Percentiles rank a stretch among this genome's conserved stretches.
phyloP scores from a whole-genome alignment of 2,888 invertebrate species.

The Heterodera filipjevi region DNA sequence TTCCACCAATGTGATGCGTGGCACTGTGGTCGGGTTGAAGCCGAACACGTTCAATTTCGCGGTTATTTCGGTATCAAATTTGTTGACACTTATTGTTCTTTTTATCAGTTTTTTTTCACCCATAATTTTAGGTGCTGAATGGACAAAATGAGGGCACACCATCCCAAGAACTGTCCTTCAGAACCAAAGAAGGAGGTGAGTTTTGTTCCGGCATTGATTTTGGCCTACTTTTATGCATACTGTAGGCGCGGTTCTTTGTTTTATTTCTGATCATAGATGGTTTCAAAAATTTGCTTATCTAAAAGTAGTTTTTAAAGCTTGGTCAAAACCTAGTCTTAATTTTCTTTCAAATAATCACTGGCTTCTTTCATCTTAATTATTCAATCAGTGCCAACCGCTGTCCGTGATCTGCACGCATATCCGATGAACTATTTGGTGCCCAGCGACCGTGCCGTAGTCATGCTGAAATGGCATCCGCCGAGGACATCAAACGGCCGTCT shows the following conservation, averaged over 20 bases:
- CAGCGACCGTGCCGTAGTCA: slow-evolving; percentile 69
- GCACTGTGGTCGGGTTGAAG: slow-evolving; percentile 80
- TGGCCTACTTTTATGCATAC: too few relatives aligned
- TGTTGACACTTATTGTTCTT: too few relatives aligned
- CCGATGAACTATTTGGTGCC: slow-evolving; percentile 55
- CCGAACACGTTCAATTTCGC: slow-evolving; percentile 86
- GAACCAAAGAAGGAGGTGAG: slow-evolving; percentile 82
- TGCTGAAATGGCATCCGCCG: slow-evolving; percentile 87
- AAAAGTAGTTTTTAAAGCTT: too few relatives aligned
- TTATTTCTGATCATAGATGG: too few relatives aligned
- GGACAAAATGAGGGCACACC: slow-evolving; percentile 86
- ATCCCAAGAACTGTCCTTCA: slow-evolving; percentile 81
- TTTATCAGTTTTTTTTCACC: not conserved
- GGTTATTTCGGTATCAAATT: slow-evolving; percentile 70
- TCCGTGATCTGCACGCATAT: slow-evolving; percentile 56
- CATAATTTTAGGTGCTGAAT: slow-evolving; percentile 78
- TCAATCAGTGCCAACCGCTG: slow-evolving; percentile 57
- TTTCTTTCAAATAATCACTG: too few relatives aligned
- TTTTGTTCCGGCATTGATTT: not conserved
- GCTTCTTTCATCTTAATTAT: too few relatives aligned
- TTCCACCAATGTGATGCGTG: slow-evolving; percentile 75
- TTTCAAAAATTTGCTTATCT: too few relatives aligned
- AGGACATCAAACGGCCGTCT: slow-evolving; percentile 87
- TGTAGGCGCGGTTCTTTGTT: too few relatives aligned
- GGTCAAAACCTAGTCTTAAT: too few relatives aligned